Conservation (phyloP, 1,140 invertebrate species). For the Holcopasites calliopsidis region DNA sequence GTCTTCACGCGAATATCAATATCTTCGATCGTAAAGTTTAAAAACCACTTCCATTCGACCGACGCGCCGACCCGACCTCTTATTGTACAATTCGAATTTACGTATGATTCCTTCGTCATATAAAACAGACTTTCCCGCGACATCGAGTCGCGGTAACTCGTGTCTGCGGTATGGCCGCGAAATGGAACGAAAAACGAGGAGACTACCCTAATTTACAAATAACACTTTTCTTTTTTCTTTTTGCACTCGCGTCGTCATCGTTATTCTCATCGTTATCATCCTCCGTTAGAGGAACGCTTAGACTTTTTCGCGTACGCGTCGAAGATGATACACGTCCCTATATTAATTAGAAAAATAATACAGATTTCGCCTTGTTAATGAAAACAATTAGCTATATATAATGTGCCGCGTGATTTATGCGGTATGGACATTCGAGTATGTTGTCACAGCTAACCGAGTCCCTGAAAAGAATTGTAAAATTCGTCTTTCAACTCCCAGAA, state of each 20-base stretch:
- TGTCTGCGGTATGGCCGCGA: neutral
- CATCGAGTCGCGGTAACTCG: neutral
- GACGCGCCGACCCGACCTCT: neutral
- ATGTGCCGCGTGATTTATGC: slow-evolving; percentile 59
- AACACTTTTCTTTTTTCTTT: slow-evolving; percentile 23
- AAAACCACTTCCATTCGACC: slow-evolving; percentile 1
- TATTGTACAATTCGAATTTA: slow-evolving; percentile 36
- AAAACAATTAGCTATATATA: slow-evolving; percentile 72
- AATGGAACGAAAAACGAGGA: slow-evolving; percentile 36
- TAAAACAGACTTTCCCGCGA: neutral
- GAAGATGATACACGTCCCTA: slow-evolving; percentile 59
- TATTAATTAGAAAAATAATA: slow-evolving; percentile 79
- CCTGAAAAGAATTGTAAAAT: slow-evolving; percentile 67
- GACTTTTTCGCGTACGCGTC: slow-evolving; percentile 33
- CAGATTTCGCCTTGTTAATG: slow-evolving; percentile 69
- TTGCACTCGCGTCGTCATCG: slow-evolving; percentile 32
- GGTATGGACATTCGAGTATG: slow-evolving; percentile 71
- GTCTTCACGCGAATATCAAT: slow-evolving; percentile 1
- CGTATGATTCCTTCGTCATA: neutral
- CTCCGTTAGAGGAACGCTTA: slow-evolving; percentile 39
- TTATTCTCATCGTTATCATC: slow-evolving; percentile 3
- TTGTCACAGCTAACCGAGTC: slow-evolving; percentile 67
- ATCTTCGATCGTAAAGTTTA: neutral
- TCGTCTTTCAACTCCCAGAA: slow-evolving; percentile 35
- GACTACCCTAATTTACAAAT: slow-evolving; percentile 55